Conservation (phyloP, 2,888 invertebrate species). For the Ganaspis brasiliensis region DNA sequence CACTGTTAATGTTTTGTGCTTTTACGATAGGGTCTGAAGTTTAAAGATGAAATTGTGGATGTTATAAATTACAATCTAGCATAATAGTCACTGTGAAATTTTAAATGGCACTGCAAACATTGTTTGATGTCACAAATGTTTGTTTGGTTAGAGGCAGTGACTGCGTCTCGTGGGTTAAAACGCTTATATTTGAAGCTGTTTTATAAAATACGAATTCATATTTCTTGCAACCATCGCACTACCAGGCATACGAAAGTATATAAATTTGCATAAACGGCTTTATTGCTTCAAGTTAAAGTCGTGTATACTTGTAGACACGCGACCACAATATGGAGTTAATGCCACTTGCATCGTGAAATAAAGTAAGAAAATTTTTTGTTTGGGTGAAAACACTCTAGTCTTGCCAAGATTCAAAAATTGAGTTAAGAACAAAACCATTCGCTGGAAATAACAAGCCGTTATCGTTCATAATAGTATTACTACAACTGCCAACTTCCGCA, state of each 20-base stretch:
- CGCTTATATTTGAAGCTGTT: slow-evolving; percentile 66
- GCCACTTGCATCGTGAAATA: slow-evolving; percentile 51
- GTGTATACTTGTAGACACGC: slow-evolving; percentile 56
- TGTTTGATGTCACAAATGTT: neutral
- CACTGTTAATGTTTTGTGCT: neutral
- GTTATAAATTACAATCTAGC: slow-evolving; percentile 5
- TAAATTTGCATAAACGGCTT: slow-evolving; percentile 73
- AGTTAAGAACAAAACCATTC: neutral
- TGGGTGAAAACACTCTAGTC: neutral
- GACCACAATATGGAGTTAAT: slow-evolving; percentile 58
- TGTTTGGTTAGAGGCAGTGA: neutral
- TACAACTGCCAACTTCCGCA: neutral
- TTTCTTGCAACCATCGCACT: slow-evolving; percentile 62
- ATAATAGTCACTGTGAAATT: neutral
- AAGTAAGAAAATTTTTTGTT: neutral
- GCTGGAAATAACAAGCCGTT: neutral
- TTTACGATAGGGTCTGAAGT: slow-evolving; percentile 6
- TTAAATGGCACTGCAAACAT: neutral
- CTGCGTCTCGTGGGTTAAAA: slow-evolving; percentile 41
- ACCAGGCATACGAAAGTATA: slow-evolving; percentile 65
- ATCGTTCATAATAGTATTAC: neutral
- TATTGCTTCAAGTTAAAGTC: slow-evolving; percentile 67
- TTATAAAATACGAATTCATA: slow-evolving; percentile 71
- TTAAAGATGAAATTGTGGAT: neutral
- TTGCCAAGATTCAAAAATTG: slow-evolving; percentile 12